phyloP scores from a whole-genome alignment of 35 echinoderm and acorn worm genomes.

The Ptychodera flava region DNA sequence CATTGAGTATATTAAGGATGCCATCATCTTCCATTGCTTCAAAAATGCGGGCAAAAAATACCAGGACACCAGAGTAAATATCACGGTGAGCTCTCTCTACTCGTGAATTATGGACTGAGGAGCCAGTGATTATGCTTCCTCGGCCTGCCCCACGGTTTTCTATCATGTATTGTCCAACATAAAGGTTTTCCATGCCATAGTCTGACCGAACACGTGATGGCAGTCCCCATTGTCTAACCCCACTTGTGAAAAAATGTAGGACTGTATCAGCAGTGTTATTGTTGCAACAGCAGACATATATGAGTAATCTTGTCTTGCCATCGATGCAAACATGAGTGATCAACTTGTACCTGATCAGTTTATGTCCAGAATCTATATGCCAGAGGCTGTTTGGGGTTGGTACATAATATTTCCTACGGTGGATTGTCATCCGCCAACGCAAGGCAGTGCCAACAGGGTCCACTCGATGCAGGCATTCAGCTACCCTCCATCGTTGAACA shows the following conservation, averaged over 20 bases:
- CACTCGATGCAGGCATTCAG: not conserved
- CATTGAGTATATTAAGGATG: not conserved
- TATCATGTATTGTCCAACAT: not conserved
- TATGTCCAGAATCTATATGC: not conserved
- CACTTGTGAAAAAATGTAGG: not conserved
- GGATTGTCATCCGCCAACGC: not conserved
- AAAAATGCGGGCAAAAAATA: not conserved
- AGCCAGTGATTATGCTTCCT: not conserved
- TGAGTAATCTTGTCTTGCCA: not conserved
- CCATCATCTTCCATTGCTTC: not conserved
- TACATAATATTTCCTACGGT: not conserved
- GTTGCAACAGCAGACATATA: not conserved
- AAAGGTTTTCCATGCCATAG: not conserved
- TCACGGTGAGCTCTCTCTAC: not conserved
- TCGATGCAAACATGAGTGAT: not conserved
- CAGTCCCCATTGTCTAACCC: not conserved
- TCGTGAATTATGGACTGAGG: not conserved
- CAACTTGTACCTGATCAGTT: not conserved
- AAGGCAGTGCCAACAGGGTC: not conserved
- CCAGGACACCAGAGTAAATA: not conserved
- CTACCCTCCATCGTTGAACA: not conserved
- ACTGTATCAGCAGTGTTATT: conserved; percentile 1
- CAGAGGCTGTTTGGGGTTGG: not conserved
- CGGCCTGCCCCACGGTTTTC: not conserved
- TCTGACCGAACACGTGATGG: not conserved